Base-by-base conservation (phyloP, 2,797 vertebrate genomes). In the Danio choprae region DNA sequence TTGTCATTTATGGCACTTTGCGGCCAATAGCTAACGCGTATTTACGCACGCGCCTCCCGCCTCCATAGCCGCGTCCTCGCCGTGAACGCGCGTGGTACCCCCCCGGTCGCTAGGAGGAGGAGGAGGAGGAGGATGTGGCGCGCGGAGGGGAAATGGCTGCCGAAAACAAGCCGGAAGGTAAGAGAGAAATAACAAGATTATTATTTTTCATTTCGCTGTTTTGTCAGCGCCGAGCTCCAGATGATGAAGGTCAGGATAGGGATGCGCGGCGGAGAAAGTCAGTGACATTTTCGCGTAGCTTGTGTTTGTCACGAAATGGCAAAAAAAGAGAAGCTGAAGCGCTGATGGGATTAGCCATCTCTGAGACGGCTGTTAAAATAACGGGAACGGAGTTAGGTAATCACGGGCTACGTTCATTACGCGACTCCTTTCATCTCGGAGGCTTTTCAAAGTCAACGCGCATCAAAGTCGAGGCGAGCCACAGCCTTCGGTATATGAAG, bases 131-230 rank as follows among this genome's bases (percentile, higher is more conserved):
- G 95, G 96, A 96, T 97, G 96, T 96, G 96, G 96, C 96, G 96
- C 96, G 96, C 95, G 95, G 95, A 97, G 96, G 96, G 96, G 96
- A 97, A 97, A 98, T 98, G 97, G 97, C 97, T 96, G 97, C 97
- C 96, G 97, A 98, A 97, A 97, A 97, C 96, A 97, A 98, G 96
- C 96, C 96, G 96, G 96, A 98, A 97, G 96, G 96, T 97, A 96
- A 96, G 96, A 92, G 91, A 90, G 90, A 89, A 92, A 91, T 92
- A 90, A 89, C 77, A 89, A 81, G 79, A 87, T 90, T 88, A 86
- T 93, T 90, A 78, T 85, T 76, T 81, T 75, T 83, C 84, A 83
- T 72, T 79, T 81, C 62, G 73, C 48, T 38, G 16, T 68, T 75
- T 63, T 83, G 15, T 82, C 53, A 10, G 56, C 67, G 74, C 81